Percentiles rank a stretch among this genome's conserved stretches.
Evolutionary conservation across 2,888 invertebrate species (phyloP).

Genomic region (Xestoiulus laeticollis): DNA sequence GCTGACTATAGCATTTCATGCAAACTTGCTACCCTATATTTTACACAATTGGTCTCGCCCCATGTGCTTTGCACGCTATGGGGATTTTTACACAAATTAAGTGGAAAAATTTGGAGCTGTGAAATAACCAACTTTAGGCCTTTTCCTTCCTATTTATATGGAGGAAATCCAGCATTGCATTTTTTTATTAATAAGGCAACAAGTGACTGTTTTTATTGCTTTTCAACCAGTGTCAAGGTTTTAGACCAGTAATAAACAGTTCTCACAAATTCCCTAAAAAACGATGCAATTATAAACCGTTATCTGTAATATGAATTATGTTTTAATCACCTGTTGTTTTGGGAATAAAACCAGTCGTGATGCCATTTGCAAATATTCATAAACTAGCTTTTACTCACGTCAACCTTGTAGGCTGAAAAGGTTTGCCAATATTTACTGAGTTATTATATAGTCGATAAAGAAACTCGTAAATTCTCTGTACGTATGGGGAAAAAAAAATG

Average conservation of each 20-base stretch:
- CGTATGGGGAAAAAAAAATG: too few relatives aligned
- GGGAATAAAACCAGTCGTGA: neutral
- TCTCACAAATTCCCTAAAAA: neutral
- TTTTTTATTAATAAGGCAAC: neutral
- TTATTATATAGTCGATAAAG: neutral
- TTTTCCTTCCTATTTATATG: neutral
- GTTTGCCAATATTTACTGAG: neutral
- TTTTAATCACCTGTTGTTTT: neutral
- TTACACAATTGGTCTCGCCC: neutral
- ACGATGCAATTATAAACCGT: neutral
- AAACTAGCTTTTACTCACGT: neutral
- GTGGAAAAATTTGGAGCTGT: neutral
- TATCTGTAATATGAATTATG: neutral
- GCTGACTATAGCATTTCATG: neutral
- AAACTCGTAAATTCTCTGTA: neutral
- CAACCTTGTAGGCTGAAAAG: neutral
- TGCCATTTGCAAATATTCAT: too few relatives aligned
- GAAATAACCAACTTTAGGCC: neutral
- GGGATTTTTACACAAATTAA: neutral
- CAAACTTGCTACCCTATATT: neutral
- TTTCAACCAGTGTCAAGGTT: neutral
- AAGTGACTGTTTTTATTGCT: neutral
- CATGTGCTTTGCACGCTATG: neutral
- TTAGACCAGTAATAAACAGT: neutral
- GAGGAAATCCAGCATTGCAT: neutral